A percentile compares a stretch with the other conserved stretches of the same genome.
Evolutionary conservation across 2,113 vertebrate genomes (phyloP).

Genomic region (Myocastor coypus): DNA sequence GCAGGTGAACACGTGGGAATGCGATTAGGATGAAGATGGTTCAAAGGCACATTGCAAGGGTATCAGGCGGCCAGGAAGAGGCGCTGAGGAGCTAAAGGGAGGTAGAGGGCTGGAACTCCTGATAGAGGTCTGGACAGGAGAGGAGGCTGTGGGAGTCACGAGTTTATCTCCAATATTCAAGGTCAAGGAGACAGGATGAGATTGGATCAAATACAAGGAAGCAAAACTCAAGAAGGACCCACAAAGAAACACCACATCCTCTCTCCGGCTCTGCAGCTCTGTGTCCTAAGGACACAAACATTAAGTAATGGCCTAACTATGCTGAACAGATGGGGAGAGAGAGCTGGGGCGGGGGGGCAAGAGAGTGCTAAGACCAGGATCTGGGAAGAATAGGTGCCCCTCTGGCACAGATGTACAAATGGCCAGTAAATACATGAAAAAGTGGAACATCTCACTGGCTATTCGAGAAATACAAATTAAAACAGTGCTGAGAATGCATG

Average conservation of each 20-base stretch:
- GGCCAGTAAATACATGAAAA: not conserved
- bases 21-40: fast-evolving
- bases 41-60: not conserved
- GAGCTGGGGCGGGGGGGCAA: not conserved
- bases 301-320: not conserved
- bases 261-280: not conserved
- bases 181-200: not conserved
- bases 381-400: not conserved
- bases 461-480: not conserved
- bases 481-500: not conserved
- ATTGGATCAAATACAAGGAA: fast-evolving
- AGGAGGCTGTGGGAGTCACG: fast-evolving
- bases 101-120: not conserved
- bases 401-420: not conserved
- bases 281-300: not conserved
- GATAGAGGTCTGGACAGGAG: too few species aligned
- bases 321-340: not conserved
- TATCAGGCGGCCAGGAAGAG: not conserved
- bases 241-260: not conserved
- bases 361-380: not conserved
- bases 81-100: not conserved
- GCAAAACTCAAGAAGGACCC: not conserved
- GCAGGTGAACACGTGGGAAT: fast-evolving
- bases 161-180: fast-evolving
- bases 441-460: not conserved